Conservation (phyloP, 2,113 vertebrate species). For the Pluvialis apricaria region DNA sequence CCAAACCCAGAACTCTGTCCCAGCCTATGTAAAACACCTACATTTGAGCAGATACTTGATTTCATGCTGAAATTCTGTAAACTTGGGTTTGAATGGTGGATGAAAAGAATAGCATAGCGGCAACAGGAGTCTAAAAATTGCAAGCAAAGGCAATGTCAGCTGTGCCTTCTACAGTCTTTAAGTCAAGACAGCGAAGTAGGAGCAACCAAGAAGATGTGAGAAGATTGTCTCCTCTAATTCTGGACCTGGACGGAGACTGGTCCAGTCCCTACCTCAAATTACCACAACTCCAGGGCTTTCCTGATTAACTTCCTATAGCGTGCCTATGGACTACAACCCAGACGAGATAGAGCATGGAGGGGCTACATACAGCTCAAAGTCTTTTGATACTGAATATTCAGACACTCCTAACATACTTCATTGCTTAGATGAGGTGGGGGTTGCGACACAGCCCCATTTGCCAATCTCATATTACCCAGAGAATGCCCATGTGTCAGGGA, state of each 20-base stretch:
- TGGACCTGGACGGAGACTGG: neutral
- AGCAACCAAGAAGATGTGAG: fast-evolving
- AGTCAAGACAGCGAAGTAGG: neutral
- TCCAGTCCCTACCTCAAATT: neutral
- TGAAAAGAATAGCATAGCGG: neutral
- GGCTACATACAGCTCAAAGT: neutral
- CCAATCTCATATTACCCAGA: neutral
- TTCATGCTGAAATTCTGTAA: neutral
- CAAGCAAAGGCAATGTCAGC: neutral
- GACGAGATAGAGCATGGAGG: neutral
- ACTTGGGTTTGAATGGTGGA: neutral
- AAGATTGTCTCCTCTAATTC: neutral
- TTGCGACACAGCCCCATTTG: neutral
- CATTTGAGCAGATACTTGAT: neutral
- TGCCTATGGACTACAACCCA: neutral
- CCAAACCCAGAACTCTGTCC: neutral
- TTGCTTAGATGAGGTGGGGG: neutral
- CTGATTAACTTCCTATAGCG: neutral
- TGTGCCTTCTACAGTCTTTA: neutral
- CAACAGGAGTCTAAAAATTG: neutral
- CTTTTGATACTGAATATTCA: neutral
- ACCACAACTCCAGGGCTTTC: neutral
- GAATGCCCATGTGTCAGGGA: constrained; percentile 31
- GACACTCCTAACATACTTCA: neutral
- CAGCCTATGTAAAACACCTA: neutral